Conservation (phyloP, 2,888 invertebrate genomes). For the Chrysomela aeneicollis region DNA sequence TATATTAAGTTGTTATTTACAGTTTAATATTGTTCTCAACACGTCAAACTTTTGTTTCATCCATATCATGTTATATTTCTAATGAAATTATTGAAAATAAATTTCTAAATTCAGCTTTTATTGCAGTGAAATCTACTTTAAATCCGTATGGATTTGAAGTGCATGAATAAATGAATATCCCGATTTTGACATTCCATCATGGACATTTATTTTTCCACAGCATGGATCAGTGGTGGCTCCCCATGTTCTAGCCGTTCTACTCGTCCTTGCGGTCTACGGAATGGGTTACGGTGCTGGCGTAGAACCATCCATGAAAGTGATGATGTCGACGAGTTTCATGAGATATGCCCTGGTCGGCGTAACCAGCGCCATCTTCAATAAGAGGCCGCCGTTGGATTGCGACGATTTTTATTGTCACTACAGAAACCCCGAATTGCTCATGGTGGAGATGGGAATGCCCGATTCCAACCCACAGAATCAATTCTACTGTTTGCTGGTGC, state of each 20-base stretch:
- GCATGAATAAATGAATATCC: no score
- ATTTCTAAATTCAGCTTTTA: no score
- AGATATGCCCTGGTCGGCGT: slow-evolving; percentile 73
- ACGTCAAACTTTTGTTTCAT: no score
- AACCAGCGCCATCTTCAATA: slow-evolving; percentile 66
- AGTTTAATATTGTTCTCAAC: no score
- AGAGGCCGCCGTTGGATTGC: slow-evolving; percentile 70
- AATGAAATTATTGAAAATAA: no score
- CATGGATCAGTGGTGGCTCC: slow-evolving; percentile 70
- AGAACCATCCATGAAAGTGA: slow-evolving; percentile 64
- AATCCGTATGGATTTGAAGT: no score
- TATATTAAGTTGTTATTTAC: no score
- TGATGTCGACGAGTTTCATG: slow-evolving; percentile 70
- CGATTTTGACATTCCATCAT: no score
- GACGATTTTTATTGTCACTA: slow-evolving; percentile 67
- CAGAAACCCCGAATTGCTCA: slow-evolving; percentile 56
- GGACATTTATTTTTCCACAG: slow-evolving; percentile 53
- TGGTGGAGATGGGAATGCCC: slow-evolving; percentile 72
- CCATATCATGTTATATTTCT: no score
- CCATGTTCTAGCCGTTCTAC: slow-evolving; percentile 65
- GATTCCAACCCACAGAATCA: slow-evolving; percentile 62
- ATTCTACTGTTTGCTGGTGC: slow-evolving; percentile 66
- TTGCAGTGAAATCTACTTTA: no score
- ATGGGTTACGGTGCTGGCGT: slow-evolving; percentile 69
- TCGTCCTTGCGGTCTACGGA: slow-evolving; percentile 69